phyloP scores from a whole-genome alignment of 2,797 vertebrate genomes.

The Crocodylus rhombifer region DNA sequence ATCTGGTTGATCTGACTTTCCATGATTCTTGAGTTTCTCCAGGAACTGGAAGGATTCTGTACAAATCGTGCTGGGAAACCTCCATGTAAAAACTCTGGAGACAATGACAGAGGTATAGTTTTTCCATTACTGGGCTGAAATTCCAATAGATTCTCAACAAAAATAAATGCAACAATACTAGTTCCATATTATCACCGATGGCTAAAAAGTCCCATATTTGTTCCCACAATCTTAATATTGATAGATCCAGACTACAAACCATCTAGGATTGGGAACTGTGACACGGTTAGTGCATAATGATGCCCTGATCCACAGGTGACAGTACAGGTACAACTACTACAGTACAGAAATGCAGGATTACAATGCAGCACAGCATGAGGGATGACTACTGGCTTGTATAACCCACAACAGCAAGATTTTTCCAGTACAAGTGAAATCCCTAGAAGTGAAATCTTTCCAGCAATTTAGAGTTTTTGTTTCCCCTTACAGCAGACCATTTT shows the following conservation, averaged over 20 bases:
- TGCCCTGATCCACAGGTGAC: neutral
- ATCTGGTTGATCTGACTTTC: conserved; percentile 75
- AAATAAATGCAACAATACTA: neutral
- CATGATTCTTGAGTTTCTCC: conserved; percentile 77
- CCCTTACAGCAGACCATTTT: neutral
- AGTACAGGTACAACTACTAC: neutral
- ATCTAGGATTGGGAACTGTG: neutral
- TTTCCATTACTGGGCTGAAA: neutral
- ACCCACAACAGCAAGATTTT: neutral
- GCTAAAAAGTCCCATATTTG: neutral
- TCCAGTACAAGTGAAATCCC: neutral
- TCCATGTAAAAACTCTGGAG: conserved; percentile 91
- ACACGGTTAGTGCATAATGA: neutral
- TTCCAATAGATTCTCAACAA: neutral
- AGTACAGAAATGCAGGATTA: neutral
- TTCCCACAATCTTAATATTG: neutral
- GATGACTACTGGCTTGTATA: too few relatives aligned
- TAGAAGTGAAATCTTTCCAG: neutral
- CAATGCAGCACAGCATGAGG: neutral
- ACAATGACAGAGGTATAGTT: neutral
- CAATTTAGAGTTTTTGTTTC: neutral
- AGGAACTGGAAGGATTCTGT: conserved; percentile 89
- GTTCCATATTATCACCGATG: neutral
- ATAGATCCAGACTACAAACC: conserved; percentile 1
- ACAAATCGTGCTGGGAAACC: conserved; percentile 88